Evolutionary conservation across 1,140 invertebrate species (phyloP), one percentile per base, ranked within the genome.

Genomic region (Chionoecetes opilio): DNA sequence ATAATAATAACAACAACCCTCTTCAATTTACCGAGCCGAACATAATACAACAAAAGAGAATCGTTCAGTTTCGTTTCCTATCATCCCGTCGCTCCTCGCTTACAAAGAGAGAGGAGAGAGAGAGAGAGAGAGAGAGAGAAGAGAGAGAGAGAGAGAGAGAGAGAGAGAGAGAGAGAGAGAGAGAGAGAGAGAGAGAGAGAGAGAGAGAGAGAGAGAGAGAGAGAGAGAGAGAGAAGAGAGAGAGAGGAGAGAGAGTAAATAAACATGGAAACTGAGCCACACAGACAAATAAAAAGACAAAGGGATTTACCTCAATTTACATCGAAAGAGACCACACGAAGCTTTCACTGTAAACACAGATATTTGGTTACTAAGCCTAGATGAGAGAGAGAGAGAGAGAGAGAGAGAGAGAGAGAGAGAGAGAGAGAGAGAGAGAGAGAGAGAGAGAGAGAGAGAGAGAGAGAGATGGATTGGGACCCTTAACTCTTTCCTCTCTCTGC

Each of bases 81-180:
- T n/a, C n/a, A n/a, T n/a, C n/a, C n/a, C n/a, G n/a, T n/a, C n/a
- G n/a, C n/a, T n/a, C n/a, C n/a, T n/a, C n/a, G n/a, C n/a, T n/a
- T n/a, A n/a, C n/a, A 91, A 41, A 91, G 41, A 91, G 90, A 63
- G 41, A 91, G 90, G 41, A 91, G 90, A 91, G 41, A 63, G 90
- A 91, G 89, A 91, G 89, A 91, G 89, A 91, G 37, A 91, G 37
- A 91, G 37, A 91, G 17, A 46, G 89, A 46, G 41, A 46, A 46
- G 35, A 90, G 35, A 90, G 88, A 90, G 35, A 90, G 38, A 91
- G 37, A 91, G 89, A 91, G 37, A 91, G 89, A 63, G 38, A 91
- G 0, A 63, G 31, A 91, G 6, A 32, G 21, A 91, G 6, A 91
- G n/a, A 34, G n/a, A 82, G 3, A 75, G 26, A 91, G n/a, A 91